These are phyloP conservation scores for Pocillopora verrucosa DNA, from an alignment of 64 coral and sea anemone species.

Conservation along the genomic window DNA sequence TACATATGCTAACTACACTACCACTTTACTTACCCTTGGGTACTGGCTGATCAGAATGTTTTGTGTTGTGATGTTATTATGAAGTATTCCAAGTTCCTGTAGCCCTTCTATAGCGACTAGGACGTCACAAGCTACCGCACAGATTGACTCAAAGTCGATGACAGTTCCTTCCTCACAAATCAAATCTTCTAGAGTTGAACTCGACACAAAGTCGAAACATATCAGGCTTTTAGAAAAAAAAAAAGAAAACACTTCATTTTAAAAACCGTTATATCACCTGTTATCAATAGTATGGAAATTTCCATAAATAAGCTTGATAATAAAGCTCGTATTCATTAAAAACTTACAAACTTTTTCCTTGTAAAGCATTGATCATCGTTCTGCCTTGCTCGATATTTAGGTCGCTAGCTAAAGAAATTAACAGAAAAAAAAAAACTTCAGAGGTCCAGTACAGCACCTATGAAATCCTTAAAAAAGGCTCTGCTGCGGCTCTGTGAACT, in stretches of 20 bases:
- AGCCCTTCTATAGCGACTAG: slow-evolving; percentile 41
- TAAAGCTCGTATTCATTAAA: neutral
- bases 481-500: neutral
- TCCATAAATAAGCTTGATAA: neutral
- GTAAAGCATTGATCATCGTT: neutral
- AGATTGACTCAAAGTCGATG: slow-evolving; percentile 14
- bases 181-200: slow-evolving; percentile 57
- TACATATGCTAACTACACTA: too few species aligned
- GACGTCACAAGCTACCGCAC: slow-evolving; percentile 45
- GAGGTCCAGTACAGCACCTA: neutral
- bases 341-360: slow-evolving; percentile 12
- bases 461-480: neutral
- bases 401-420: neutral
- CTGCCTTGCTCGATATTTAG: neutral
- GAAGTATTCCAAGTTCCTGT: slow-evolving; percentile 37
- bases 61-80: slow-evolving; percentile 41
- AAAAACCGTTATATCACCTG: neutral
- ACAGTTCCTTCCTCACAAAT: slow-evolving; percentile 28
- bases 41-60: slow-evolving; percentile 50
- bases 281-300: too few species aligned
- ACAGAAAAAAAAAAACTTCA: neutral
- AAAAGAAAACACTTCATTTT: neutral
- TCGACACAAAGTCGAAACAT: slow-evolving; percentile 63
- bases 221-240: neutral
- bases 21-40: neutral